A percentile compares a stretch with the other conserved stretches of the same genome.
Conservation (phyloP, 2,797 vertebrate species). For the Argyrosomus regius region DNA sequence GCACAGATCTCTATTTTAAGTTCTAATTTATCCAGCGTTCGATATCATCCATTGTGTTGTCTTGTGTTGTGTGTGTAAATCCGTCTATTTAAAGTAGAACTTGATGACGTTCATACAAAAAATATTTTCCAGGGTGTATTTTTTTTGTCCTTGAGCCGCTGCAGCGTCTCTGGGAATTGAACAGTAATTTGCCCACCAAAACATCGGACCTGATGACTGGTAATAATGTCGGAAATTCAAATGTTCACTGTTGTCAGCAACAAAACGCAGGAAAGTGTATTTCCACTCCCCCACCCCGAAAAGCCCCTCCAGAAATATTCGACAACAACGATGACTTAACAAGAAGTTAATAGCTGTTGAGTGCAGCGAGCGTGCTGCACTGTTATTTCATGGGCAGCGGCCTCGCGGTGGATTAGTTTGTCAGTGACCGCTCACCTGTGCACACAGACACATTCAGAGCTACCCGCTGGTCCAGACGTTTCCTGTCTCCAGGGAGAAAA, state of each 20-base stretch:
- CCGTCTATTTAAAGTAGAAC: background rate
- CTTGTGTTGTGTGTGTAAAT: too few species aligned
- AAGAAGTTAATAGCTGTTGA: constrained; percentile 55
- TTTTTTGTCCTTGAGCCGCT: background rate
- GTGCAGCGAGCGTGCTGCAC: constrained; percentile 33
- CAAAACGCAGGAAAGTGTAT: constrained; percentile 23
- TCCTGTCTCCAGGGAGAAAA: constrained; percentile 18
- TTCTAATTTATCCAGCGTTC: too few species aligned
- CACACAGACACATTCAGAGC: background rate
- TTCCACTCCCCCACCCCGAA: background rate
- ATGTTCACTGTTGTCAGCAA: constrained; percentile 35
- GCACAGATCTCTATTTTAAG: too few species aligned
- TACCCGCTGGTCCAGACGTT: background rate
- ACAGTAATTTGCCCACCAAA: constrained; percentile 8
- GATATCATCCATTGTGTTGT: too few species aligned
- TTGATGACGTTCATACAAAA: background rate
- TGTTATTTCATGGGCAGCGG: constrained; percentile 41
- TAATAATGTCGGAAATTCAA: constrained; percentile 21
- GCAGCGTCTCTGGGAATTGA: constrained; percentile 12
- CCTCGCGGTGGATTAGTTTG: background rate
- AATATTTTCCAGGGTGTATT: background rate
- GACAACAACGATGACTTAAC: constrained; percentile 56
- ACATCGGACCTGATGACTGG: constrained; percentile 2
- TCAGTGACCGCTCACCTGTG: constrained; percentile 14
- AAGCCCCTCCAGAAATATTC: constrained; percentile 38